Evolutionary conservation across 2,888 invertebrate species (phyloP).

Genomic region (Cantharis lateralis): DNA sequence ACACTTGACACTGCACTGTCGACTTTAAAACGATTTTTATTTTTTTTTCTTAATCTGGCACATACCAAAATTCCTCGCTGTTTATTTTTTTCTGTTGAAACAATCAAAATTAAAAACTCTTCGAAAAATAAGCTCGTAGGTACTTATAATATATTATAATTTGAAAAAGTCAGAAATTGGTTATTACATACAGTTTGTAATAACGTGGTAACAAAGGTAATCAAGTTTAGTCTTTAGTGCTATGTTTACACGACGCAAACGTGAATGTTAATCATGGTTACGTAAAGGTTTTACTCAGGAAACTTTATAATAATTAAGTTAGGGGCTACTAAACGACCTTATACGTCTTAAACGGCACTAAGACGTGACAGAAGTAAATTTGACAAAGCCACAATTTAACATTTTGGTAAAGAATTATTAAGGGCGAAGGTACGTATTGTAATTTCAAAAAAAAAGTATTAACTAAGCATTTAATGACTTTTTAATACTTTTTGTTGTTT

Average conservation of each 20-base stretch:
- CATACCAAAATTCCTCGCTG: too few relatives aligned
- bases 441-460: background rate
- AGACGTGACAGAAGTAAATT: conserved; percentile 41
- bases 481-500: conserved; percentile 27
- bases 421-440: background rate
- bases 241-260: conserved; percentile 16
- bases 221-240: conserved; percentile 4
- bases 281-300: conserved; percentile 40
- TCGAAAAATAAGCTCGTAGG: background rate
- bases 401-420: background rate
- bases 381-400: conserved; percentile 25
- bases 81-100: too few relatives aligned
- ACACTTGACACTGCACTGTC: too few relatives aligned
- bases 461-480: conserved; percentile 15
- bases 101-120: too few relatives aligned
- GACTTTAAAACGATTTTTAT: too few relatives aligned
- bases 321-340: conserved; percentile 41
- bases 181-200: background rate
- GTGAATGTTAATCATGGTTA: conserved; percentile 37
- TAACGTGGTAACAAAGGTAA: background rate
- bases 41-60: too few relatives aligned
- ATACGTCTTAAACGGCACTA: conserved; percentile 35
- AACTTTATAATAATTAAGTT: conserved; percentile 41
- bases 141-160: background rate
- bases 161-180: background rate